Base-by-base conservation (phyloP, 2,888 invertebrate species). In the Polydrusus tereticollis region DNA sequence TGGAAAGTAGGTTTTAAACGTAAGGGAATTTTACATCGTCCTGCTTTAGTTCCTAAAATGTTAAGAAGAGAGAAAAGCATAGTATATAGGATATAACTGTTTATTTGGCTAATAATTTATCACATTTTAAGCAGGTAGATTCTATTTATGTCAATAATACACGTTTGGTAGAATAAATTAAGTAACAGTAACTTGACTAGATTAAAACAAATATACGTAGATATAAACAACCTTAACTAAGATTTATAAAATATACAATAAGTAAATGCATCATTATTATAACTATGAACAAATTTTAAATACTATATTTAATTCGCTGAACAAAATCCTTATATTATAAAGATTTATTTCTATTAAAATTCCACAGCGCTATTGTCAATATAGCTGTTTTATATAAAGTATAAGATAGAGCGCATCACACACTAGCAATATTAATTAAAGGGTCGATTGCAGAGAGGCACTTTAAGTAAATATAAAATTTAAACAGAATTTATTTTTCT, bases 61-160 rank as follows among this genome's bases (percentile, higher is more conserved):
- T 26, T 26, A 26, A 7, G 7, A 26, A 26, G 26, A 41, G 14
- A 14, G 14, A 41, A 21, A 3, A 62, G 10, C 43, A 23, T 6
- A 29, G 21, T 23, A 16, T 12, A 16, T 64, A 62, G 55, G 55
- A 55, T 52, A 64, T 64, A 64, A 64, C 55, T 52, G 33, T 69
- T 69, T 69, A 69, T 69, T 69, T 55, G 50, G 69, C 69, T 69
- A 69, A 69, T 68, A 76, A 69, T 79, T 77, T 84, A 83, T 84
- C 84, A 84, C 84, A 84, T 81, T 83, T 77, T 80, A 84, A 84
- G 84, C 84, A 83, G 82, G 83, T 83, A 82, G 62, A 60, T 62
- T 52, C 69, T 69, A 69, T 60, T 60, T 63, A 55, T 63, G 21
- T 68, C 59, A 59, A 59, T 68, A 59, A 59, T 59, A 68, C 50